Conservation (phyloP, 2,797 vertebrate genomes). For the Hydrocynus forskahlii region DNA sequence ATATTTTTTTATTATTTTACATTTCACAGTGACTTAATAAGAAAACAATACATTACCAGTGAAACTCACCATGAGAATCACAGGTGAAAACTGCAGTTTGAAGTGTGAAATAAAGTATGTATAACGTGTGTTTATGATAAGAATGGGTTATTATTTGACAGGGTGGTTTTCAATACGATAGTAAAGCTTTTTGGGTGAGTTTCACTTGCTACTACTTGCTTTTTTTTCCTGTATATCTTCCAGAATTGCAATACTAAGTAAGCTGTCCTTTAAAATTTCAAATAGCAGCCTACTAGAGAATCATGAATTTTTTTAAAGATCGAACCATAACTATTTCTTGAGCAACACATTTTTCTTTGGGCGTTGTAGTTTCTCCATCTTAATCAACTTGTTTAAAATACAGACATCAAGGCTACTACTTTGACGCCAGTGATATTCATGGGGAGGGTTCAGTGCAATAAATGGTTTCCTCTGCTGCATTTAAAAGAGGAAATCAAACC, state of each 20-base stretch:
- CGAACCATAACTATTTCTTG: slow-evolving; percentile 26
- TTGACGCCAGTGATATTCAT: slow-evolving; percentile 61
- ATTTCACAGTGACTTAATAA: no score
- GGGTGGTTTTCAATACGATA: no score
- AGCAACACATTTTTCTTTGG: slow-evolving; percentile 39
- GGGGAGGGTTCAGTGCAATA: slow-evolving; percentile 58
- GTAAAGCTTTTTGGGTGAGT: no score
- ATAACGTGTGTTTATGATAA: no score
- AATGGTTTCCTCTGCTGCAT: slow-evolving; percentile 60
- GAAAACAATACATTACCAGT: no score
- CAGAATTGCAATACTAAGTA: neutral
- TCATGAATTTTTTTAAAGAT: neutral
- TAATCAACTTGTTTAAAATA: slow-evolving; percentile 63
- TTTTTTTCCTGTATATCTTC: neutral
- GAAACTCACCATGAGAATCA: no score
- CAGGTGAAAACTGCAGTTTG: no score
- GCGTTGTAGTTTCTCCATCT: slow-evolving; percentile 53
- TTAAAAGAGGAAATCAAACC: slow-evolving; percentile 65
- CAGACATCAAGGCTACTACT: slow-evolving; percentile 52
- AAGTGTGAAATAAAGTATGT: no score
- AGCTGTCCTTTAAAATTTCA: neutral
- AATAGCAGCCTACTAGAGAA: neutral
- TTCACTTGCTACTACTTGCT: neutral
- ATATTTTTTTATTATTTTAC: no score
- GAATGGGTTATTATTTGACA: no score